phyloP scores from a whole-genome alignment of 2,888 invertebrate species.

The Prionchulus punctatus region DNA sequence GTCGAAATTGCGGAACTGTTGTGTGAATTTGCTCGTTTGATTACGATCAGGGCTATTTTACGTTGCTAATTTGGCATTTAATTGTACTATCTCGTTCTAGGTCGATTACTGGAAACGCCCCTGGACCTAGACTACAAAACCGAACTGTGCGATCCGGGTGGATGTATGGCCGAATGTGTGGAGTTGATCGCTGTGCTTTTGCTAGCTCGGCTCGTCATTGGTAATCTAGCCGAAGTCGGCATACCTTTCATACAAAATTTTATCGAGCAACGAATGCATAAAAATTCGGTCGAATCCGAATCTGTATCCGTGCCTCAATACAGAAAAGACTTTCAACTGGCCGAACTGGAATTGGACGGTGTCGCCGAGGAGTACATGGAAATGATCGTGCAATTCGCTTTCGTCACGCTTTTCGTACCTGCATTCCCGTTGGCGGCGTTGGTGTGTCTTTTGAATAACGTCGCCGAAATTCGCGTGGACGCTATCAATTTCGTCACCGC shows the following conservation, averaged over 20 bases:
- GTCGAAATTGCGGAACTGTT: too few species aligned
- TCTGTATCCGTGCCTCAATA: too few species aligned
- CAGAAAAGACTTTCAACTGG: too few species aligned
- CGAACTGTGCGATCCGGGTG: conserved; percentile 2
- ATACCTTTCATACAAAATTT: neutral
- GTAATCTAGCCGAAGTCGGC: neutral
- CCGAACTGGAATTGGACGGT: too few species aligned
- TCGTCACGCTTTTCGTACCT: neutral
- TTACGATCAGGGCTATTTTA: too few species aligned
- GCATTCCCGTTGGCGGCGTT: neutral
- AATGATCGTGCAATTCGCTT: conserved; percentile 4
- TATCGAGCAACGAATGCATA: neutral
- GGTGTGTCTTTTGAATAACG: conserved; percentile 1
- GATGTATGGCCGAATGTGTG: neutral
- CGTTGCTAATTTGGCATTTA: too few species aligned
- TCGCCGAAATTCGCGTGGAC: neutral
- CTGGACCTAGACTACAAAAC: neutral
- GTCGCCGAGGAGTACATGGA: too few species aligned
- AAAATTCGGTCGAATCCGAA: too few species aligned
- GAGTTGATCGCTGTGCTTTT: conserved; percentile 1
- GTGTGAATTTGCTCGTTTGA: too few species aligned
- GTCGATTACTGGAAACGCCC: neutral
- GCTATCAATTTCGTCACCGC: neutral
- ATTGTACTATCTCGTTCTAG: too few species aligned
- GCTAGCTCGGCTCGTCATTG: neutral